Evolutionary conservation across 2,113 vertebrate genomes (phyloP).

Genomic region (Oplegnathus fasciatus): DNA sequence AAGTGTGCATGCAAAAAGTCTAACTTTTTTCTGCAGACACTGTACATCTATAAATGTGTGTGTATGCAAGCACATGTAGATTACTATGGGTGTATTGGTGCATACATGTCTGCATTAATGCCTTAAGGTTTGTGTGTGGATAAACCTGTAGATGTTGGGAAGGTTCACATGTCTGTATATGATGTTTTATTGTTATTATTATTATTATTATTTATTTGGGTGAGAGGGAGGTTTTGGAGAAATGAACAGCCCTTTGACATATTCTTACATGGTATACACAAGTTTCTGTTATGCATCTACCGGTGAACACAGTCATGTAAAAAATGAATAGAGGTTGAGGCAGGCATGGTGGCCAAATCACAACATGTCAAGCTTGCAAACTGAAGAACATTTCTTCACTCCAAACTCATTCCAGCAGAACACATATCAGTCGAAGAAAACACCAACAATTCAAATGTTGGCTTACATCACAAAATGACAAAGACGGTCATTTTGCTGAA

Average conservation of each 20-base stretch:
- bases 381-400: constrained; percentile 2
- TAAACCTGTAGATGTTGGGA: background rate
- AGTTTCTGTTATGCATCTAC: background rate
- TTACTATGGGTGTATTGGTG: background rate
- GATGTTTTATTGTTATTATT: no score
- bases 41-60: background rate
- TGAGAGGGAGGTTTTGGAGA: background rate
- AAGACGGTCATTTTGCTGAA: background rate
- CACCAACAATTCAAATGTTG: background rate
- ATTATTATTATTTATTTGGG: background rate
- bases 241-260: background rate
- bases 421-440: background rate
- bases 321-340: background rate
- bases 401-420: constrained; percentile 6
- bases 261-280: no score
- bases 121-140: background rate
- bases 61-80: background rate
- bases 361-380: constrained; percentile 2
- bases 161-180: background rate
- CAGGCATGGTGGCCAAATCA: background rate
- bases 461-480: background rate
- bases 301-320: background rate
- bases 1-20: background rate
- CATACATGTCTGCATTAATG: background rate
- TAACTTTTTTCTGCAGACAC: background rate